Conservation (phyloP, 2,113 vertebrate species). For the Mandrillus leucophaeus region DNA sequence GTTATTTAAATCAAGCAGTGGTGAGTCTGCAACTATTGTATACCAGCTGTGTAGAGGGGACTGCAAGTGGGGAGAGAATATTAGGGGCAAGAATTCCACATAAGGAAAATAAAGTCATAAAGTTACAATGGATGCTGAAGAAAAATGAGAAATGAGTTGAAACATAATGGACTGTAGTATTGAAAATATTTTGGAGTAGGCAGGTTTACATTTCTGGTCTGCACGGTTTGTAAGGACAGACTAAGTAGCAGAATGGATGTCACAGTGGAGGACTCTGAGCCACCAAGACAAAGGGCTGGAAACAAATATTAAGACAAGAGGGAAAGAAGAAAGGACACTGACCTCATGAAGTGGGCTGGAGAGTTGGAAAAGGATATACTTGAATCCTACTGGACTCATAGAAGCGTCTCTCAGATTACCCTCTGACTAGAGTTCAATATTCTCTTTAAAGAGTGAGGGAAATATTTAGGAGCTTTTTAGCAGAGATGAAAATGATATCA, state of each 20-base stretch:
- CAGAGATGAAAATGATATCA: neutral
- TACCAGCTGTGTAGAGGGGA: neutral
- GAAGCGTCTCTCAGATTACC: neutral
- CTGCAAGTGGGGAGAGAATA: neutral
- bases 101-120: neutral
- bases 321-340: neutral
- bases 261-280: neutral
- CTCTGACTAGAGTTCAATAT: neutral
- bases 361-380: neutral
- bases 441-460: neutral
- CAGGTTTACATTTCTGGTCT: neutral
- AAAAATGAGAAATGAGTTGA: neutral
- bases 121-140: neutral
- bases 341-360: neutral
- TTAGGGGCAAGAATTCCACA: neutral
- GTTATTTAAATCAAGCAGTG: slow-evolving; percentile 8
- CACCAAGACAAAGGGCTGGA: neutral
- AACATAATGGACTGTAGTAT: neutral
- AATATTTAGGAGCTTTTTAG: neutral
- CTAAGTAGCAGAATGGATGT: neutral
- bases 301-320: neutral
- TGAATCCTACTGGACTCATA: neutral
- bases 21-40: neutral
- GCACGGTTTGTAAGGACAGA: neutral
- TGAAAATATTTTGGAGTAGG: neutral